These are phyloP conservation scores for Tuberolachnus salignus DNA, from an alignment of 2,888 invertebrate species.

Conservation along the genomic window DNA sequence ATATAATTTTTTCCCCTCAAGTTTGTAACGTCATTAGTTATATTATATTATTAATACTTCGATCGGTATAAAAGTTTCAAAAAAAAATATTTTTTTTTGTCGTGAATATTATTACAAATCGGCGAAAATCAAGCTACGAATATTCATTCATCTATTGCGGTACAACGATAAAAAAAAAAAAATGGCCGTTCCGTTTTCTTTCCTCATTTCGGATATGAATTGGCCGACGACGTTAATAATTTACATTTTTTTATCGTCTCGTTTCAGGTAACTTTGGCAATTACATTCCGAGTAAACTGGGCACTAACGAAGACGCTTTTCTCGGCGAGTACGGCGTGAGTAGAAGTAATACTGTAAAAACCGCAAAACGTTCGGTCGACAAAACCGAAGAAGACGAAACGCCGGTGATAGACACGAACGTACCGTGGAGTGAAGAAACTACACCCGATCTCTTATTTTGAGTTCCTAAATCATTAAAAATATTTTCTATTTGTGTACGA, in stretches of 20 bases:
- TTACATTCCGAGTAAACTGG: slow-evolving; percentile 81
- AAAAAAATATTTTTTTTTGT: too few species aligned
- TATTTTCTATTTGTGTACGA: slow-evolving; percentile 16
- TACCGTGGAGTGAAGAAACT: slow-evolving; percentile 63
- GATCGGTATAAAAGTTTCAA: too few species aligned
- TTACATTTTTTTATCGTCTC: slow-evolving; percentile 2
- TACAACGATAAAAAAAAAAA: too few species aligned
- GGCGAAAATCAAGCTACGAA: too few species aligned
- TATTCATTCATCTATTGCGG: too few species aligned
- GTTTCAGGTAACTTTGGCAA: slow-evolving; percentile 68
- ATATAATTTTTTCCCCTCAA: too few species aligned
- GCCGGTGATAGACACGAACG: slow-evolving; percentile 61
- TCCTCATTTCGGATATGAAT: too few species aligned
- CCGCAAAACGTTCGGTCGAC: slow-evolving; percentile 32
- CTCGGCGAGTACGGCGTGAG: slow-evolving; percentile 67
- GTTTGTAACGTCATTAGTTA: too few species aligned
- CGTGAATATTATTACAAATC: too few species aligned
- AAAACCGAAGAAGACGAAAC: slow-evolving; percentile 61
- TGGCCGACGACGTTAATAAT: too few species aligned
- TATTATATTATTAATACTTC: too few species aligned
- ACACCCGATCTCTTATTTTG: slow-evolving; percentile 63
- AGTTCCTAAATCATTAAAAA: slow-evolving; percentile 53
- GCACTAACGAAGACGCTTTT: slow-evolving; percentile 72
- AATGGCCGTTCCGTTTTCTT: too few species aligned
- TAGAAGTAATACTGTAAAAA: slow-evolving; percentile 54